Base-by-base conservation (phyloP, 2,113 vertebrate species). In the Xenotilapia leptura region DNA sequence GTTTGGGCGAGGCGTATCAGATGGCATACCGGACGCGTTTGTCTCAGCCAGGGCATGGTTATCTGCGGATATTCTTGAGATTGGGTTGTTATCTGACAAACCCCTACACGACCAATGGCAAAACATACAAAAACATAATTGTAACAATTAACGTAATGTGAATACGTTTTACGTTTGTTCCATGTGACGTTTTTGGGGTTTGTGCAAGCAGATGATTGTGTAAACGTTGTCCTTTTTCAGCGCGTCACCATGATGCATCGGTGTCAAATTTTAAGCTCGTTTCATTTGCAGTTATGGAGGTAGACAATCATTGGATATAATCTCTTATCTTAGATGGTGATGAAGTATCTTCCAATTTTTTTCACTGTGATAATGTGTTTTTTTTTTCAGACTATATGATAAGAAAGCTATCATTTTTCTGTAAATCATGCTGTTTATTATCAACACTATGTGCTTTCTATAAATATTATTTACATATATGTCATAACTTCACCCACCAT, bases 81-180 rank as follows among this genome's bases (percentile, higher is more conserved):
- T 90, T 49, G 9, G 56, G 70, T 70, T 58, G 51, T 90, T 88
- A 90, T 93, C 89, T 53, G 53, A 36, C 79, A 1, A 4, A 79
- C 95, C 96, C 95, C 94, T 95, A 92, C 90, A 87, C 93, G 11
- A 95, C 96, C 82, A 4, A 58, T 53, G 17, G 58, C 79, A 95
- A 95, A 95, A 96, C 93, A 91, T 5, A 38, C 55, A 83, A 55
- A 87, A 89, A 90, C 88, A 92, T 6, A 17, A 28, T 21, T 45
- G 28, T 55, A 36, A 42, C 33, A 2, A n/a, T n/a, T n/a, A n/a
- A n/a, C n/a, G 84, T 79, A 85, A 83, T 15, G 17, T 45, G 54
- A 13, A 14, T n/a, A 12, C 4, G 3, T 23, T 6, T 17, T 19
- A 0, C 5, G 21, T 73, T 58, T 51, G 4, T 4, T 12, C 4